Base-by-base conservation (phyloP, 2,888 invertebrate genomes). In the Polyommatus iphigenia region DNA sequence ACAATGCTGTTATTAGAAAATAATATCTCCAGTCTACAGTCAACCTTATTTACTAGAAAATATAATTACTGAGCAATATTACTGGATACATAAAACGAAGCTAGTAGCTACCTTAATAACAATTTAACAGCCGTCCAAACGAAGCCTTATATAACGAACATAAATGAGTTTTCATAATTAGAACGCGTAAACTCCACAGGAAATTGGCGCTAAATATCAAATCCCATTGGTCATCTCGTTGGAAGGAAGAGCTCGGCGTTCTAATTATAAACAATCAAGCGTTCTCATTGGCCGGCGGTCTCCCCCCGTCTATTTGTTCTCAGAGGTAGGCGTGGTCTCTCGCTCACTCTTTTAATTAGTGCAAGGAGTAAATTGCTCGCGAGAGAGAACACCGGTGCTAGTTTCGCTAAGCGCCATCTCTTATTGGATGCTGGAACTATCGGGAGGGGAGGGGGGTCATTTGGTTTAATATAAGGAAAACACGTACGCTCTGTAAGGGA, bases 221-320 rank as follows among this genome's bases (percentile, higher is more conserved):
- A 90, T 89, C 90, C 87, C 84, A 94, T 94, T 94, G 94, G 94
- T 92, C 93, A 93, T 93, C 91, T 90, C 87, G 81, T 82, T 82
- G 83, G 89, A 86, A 92, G 91, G 92, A 90, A 91, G 90, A 88
- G 87, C 87, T 84, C 86, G 82, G 85, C 89, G 92, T 93, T 94
- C 94, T 94, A 94, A 94, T 94, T 94, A 94, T 92, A 91, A 93
- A 94, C 89, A 94, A 94, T 94, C 94, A 94, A 94, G 92, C 85
- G 79, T 86, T 83, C 88, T 86, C 86, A 94, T 94, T 94, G 94
- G 94, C 82, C 84, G 88, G 84, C 83, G 78, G 81, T 83, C 84
- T 85, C 89, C 93, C 92, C 93, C 90, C 91, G 88, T 88, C 90
- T 92, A 88, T 94, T 94, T 94, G 94, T 94, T 94, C 93, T 94